Evolutionary conservation across 2,113 vertebrate species (phyloP), one percentile per base, ranked within the genome.

Genomic region (Perccottus glenii): DNA sequence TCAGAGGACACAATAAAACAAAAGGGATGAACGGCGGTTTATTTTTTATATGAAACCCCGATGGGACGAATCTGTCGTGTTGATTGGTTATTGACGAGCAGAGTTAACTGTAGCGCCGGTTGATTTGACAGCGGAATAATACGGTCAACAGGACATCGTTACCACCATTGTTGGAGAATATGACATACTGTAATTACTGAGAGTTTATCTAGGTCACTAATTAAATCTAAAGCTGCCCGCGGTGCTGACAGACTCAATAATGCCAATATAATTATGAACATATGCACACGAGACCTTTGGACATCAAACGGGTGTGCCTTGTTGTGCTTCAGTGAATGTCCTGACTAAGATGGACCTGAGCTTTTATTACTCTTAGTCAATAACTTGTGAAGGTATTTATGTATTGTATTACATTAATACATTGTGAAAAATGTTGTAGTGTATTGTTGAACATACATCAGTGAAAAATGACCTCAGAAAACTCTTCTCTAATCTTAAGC

Each of bases 41-140:
- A 88, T 83, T 77, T 91, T 77, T 90, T 52, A 92, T 91, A 93
- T 90, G 87, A 93, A 86, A 78, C 87, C 79, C 75, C 53, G 35
- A 86, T 78, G 78, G 69, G 77, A 75, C 40, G 33, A 70, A 78
- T 62, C 76, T 49, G 72, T 45, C 76, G 88, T 75, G 88, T 80
- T 90, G 88, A 93, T 93, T 92, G 90, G 87, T 90, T 95, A 96
- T 95, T 91, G 95, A 97, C 93, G 84, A 88, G 75, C 80, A 36
- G 67, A 64, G 75, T 27, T 42, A 19, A 64, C 16, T 3, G 67
- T 11, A 11, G 35, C 32, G 52, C 10, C 59, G 35, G 64, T n/a
- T 49, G 65, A 73, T 75, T 27, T 60, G 82, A 82, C 79, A 75
- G 58, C 9, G 53, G 83, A 81, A 84, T 81, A 75, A 84, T 78